These are phyloP conservation scores for Enteromius thamalakanensis DNA, from an alignment of 2,797 vertebrate genomes.

Conservation along the genomic window DNA sequence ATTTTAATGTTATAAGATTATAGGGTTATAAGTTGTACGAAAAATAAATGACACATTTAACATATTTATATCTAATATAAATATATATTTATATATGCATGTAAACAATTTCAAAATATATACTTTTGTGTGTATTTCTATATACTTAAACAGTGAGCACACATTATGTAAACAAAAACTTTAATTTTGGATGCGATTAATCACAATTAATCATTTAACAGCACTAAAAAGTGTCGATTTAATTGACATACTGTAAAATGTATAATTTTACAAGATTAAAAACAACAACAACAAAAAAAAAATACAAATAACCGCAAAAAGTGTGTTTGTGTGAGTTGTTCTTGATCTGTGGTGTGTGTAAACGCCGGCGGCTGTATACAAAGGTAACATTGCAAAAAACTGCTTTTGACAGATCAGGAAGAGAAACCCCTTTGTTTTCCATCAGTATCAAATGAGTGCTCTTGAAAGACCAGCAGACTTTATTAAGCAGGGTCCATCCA, in stretches of 20 bases:
- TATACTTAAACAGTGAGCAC: too few relatives aligned
- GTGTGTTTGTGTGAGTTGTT: not conserved
- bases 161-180: too few relatives aligned
- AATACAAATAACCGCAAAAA: not conserved
- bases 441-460: constrained; percentile 13
- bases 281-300: not conserved
- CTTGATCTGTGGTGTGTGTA: not conserved
- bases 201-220: too few relatives aligned
- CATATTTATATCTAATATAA: too few relatives aligned
- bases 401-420: not conserved
- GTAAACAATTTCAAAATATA: too few relatives aligned
- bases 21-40: too few relatives aligned
- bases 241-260: not conserved
- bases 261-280: not conserved
- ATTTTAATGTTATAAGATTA: too few relatives aligned
- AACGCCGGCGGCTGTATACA: not conserved
- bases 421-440: constrained; percentile 11
- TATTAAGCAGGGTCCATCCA: constrained; percentile 16
- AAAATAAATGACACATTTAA: too few relatives aligned
- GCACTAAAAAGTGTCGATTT: not conserved
- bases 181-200: too few relatives aligned
- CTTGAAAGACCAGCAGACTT: constrained; percentile 18
- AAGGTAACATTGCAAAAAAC: not conserved
- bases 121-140: too few relatives aligned
- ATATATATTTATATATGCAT: too few relatives aligned